These are phyloP conservation scores for Habropoda laboriosa DNA, from an alignment of 1,140 invertebrate species.

Conservation along the genomic window DNA sequence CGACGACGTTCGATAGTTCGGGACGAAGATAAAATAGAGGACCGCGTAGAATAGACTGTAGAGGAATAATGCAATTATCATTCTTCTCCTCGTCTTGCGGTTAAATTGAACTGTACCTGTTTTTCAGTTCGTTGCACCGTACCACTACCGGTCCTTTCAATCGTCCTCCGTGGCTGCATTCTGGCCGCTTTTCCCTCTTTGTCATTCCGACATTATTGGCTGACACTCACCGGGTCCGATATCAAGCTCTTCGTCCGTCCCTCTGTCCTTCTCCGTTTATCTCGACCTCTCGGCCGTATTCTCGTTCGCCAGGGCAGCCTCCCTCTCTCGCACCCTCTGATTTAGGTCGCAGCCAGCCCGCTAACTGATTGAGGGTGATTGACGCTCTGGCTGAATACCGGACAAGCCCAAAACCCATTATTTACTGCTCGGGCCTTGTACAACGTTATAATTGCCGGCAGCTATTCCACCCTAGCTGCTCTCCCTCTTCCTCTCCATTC, in stretches of 20 bases:
- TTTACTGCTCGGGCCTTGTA: slow-evolving; percentile 74
- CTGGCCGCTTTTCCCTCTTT: slow-evolving; percentile 48
- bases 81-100: too few relatives aligned
- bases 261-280: slow-evolving; percentile 58
- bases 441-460: slow-evolving; percentile 79
- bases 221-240: slow-evolving; percentile 57
- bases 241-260: slow-evolving; percentile 22
- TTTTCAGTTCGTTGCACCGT: too few relatives aligned
- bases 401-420: slow-evolving; percentile 77
- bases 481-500: slow-evolving; percentile 31
- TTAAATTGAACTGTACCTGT: too few relatives aligned
- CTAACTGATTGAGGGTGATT: slow-evolving; percentile 81
- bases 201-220: slow-evolving; percentile 59
- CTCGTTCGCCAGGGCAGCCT: slow-evolving; percentile 47
- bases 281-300: slow-evolving; percentile 44
- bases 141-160: slow-evolving; percentile 32
- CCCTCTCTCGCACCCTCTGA: slow-evolving; percentile 72
- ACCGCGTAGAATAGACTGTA: too few relatives aligned
- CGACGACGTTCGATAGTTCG: background rate
- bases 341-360: slow-evolving; percentile 74
- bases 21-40: background rate
- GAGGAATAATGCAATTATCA: too few relatives aligned
- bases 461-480: slow-evolving; percentile 70
- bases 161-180: slow-evolving; percentile 14
- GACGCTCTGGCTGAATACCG: slow-evolving; percentile 78